Base-by-base conservation (phyloP, 2,888 invertebrate genomes). In the Yponomeuta malinellus region DNA sequence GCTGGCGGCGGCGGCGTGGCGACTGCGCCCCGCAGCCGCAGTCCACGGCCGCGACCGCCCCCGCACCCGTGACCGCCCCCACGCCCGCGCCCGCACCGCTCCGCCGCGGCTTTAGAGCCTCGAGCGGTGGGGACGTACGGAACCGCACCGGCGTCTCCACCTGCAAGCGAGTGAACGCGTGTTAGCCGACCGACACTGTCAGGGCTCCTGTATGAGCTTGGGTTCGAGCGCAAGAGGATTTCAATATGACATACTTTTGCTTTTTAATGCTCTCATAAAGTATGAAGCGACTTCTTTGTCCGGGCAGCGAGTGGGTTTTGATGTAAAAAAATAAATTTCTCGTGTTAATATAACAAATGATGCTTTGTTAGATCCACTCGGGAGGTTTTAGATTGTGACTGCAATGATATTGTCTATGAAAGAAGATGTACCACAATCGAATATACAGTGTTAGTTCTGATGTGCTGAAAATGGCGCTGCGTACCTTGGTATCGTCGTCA, bases 51-150 rank as follows among this genome's bases (percentile, higher is more conserved):
- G 95, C 87, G 95, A 95, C 82, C 95, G 95, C 81, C 95, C 69
- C 82, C 90, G 90, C 81, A 88, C 77, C 77, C 89, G 86, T 84
- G 79, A 82, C 85, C 48, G 72, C 71, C 63, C 73, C 73, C 59
- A 73, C 96, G 95, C 70, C 75, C 76, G 66, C 74, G 75, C 71
- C 78, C 95, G 95, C 87, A 48, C 73, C 79, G 72, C 80, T 74
- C 75, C 90, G 86, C 72, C 90, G 83, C 79, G 97, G 97, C 92
- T 96, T 97, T 86, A 97, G 95, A 84, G 96, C 97, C 91, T 97
- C 97, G 85, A 96, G 93, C 75, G 98, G 98, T 77, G 98, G 98
- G 78, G 97, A 97, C 80, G 97, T 96, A 83, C 97, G 95, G 93
- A 98, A 97, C 89, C 97, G 95, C 79, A 98, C 96, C 75, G 97